Conservation (phyloP, 1,140 invertebrate species). For the Megalonaias nervosa region DNA sequence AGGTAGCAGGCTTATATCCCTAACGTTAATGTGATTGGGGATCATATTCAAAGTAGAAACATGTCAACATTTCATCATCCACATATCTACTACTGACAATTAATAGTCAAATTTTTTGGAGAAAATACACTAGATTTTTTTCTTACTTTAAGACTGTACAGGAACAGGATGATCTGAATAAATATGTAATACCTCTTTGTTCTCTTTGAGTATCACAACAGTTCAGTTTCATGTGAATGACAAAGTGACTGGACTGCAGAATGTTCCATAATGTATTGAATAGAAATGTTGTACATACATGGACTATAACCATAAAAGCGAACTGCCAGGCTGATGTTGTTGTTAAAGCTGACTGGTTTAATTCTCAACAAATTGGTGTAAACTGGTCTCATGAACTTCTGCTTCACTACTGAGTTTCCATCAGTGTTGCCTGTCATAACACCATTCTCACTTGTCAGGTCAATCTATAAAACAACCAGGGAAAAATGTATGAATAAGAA, state of each 20-base stretch:
- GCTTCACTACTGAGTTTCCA: constrained; percentile 9
- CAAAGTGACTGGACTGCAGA: too few species aligned
- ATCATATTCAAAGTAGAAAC: too few species aligned
- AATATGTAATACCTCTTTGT: neutral
- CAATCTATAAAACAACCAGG: neutral
- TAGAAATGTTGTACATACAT: neutral
- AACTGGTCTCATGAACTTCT: constrained; percentile 8
- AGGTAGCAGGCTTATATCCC: too few species aligned
- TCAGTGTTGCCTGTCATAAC: constrained; percentile 19
- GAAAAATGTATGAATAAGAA: neutral
- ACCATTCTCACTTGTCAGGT: constrained; percentile 6
- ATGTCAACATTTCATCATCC: too few species aligned
- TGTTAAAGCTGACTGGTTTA: constrained; percentile 11
- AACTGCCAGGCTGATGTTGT: constrained; percentile 15
- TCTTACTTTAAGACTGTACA: neutral
- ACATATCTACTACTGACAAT: too few species aligned
- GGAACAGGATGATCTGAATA: neutral
- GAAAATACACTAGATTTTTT: neutral
- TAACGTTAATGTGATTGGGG: too few species aligned
- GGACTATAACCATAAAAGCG: constrained; percentile 13
- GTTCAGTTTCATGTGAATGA: neutral
- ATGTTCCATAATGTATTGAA: neutral
- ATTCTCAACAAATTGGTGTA: constrained; percentile 15
- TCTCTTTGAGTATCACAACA: neutral
- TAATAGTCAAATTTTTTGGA: too few species aligned